Base-by-base conservation (phyloP, 2,888 invertebrate species). In the Lacanobia oleracea region DNA sequence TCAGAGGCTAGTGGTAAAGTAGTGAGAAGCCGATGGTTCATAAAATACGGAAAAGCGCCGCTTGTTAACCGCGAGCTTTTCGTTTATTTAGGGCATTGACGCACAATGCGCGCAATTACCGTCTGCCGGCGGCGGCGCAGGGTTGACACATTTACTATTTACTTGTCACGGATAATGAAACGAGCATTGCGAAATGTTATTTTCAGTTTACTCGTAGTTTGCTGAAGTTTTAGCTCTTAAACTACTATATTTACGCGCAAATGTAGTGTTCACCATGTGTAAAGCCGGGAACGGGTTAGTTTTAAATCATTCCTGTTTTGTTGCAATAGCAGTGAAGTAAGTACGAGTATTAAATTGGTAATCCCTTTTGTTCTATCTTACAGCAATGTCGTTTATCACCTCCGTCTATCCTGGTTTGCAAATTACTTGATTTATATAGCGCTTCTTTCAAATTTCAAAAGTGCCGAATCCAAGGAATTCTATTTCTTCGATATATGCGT, bases 71-170 rank as follows among this genome's bases (percentile, higher is more conserved):
- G 73, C 69, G 79, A 72, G 77, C 67, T 70, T 72, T 80, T 69
- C 70, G 75, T 87, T 83, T 89, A 92, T 92, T 90, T 88, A 86
- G 89, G 86, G 77, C 89, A 82, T 89, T 92, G 92, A 92, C 93
- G 92, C 93, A 91, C 88, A 86, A 69, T 72, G 77, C 81, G 66
- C 72, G 73, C 62, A 78, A 61, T 82, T 81, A 72, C 67, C 72
- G 79, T 77, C 83, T 80, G 84, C 84, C 80, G 79, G 70, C 79
- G 2, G 62, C 80, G 77, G 70, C 79, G 2, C 66, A 83, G 83
- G 83, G 84, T 33, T 79, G 77, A 51, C 74, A 77, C 72, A 56
- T 63, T 62, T 54, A 59, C 61, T 69, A 59, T 64, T 72, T 10
- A 56, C 71, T 10, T 53, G 67, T 64, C 76, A 59, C 40, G 50